Evolutionary conservation across 2,888 invertebrate genomes (phyloP).

Genomic region (Esperia sulphurella): DNA sequence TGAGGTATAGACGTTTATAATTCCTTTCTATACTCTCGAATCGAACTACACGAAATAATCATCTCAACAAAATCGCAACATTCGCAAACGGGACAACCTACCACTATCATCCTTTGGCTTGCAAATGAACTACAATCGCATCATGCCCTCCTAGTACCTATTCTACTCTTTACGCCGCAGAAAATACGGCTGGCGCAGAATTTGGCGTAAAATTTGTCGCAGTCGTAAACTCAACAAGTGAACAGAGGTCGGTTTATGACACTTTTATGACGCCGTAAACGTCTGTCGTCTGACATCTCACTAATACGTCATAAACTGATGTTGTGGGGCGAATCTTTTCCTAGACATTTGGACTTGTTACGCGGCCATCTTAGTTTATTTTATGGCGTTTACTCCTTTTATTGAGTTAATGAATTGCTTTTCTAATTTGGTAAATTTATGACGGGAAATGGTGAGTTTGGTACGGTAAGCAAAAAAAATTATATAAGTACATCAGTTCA

Average conservation of each 20-base stretch:
- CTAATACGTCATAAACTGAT: constrained; percentile 55
- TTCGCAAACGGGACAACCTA: constrained; percentile 7
- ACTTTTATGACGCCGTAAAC: constrained; percentile 52
- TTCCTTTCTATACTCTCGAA: too few species aligned
- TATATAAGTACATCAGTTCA: too few species aligned
- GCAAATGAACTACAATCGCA: constrained; percentile 17
- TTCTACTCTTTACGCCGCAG: constrained; percentile 14
- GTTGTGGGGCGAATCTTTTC: constrained; percentile 25
- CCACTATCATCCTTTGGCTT: constrained; percentile 12
- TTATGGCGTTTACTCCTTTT: constrained; percentile 1
- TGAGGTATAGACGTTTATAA: too few species aligned
- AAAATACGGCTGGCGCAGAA: constrained; percentile 24
- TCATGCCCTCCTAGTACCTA: constrained; percentile 6
- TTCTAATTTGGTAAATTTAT: constrained; percentile 2
- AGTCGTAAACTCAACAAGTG: constrained; percentile 59
- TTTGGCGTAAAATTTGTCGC: constrained; percentile 31
- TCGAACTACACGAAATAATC: neutral
- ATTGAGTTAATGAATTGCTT: constrained; percentile 13
- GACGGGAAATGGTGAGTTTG: too few species aligned
- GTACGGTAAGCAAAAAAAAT: too few species aligned
- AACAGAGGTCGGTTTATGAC: constrained; percentile 34
- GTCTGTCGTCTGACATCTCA: constrained; percentile 56
- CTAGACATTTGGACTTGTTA: constrained; percentile 9
- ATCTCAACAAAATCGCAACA: neutral
- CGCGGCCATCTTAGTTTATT: neutral